Evolutionary conservation across 1,140 invertebrate genomes (phyloP).

Genomic region (Drosophila kikkawai): DNA sequence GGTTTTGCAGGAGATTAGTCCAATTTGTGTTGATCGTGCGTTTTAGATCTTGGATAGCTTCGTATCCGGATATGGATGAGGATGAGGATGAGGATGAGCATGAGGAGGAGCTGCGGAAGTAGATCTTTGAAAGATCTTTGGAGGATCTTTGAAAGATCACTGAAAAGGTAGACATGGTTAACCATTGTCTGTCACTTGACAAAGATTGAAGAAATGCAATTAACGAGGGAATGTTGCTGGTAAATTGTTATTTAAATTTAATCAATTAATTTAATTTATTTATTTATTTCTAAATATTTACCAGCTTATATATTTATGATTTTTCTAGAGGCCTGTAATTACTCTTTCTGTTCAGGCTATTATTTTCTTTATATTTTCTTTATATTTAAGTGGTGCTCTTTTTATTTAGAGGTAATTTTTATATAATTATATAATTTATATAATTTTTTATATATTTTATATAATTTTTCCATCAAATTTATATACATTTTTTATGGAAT

Average conservation of each 20-base stretch:
- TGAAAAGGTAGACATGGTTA: not conserved
- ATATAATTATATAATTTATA: too few relatives aligned
- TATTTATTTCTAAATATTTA: too few relatives aligned
- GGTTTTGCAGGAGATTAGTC: constrained; percentile 25
- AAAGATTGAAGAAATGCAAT: not conserved
- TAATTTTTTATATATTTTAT: too few relatives aligned
- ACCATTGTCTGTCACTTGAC: not conserved
- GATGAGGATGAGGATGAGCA: not conserved
- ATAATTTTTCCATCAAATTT: too few relatives aligned
- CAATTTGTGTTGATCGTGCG: constrained; percentile 24
- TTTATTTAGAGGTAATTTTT: not conserved
- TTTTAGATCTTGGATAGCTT: not conserved
- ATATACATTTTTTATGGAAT: too few relatives aligned
- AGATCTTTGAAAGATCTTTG: too few relatives aligned
- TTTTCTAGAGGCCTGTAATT: not conserved
- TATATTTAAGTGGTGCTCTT: not conserved
- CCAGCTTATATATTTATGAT: not conserved
- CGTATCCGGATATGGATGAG: not conserved
- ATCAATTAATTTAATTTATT: not conserved
- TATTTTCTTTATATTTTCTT: not conserved
- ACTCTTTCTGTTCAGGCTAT: not conserved
- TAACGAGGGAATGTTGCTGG: not conserved
- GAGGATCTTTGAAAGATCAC: not conserved
- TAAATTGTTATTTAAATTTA: not conserved
- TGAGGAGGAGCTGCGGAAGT: not conserved